phyloP scores from a whole-genome alignment of 2,888 invertebrate genomes.

The Andrena hattorfiana region DNA sequence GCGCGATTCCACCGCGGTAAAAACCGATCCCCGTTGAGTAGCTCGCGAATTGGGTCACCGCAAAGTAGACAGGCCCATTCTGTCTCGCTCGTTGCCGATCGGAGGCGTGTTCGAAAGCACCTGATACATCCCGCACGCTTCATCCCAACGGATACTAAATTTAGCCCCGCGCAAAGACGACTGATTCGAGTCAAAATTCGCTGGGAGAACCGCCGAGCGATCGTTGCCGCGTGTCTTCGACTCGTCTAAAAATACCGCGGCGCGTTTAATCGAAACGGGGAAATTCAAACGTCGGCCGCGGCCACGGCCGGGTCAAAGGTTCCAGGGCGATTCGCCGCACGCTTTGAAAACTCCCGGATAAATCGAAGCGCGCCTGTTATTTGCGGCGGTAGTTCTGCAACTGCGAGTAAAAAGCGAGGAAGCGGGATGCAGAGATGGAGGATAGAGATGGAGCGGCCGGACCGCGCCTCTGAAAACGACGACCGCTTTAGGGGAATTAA shows the following conservation, averaged over 20 bases:
- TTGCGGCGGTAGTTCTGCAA: constrained; percentile 11
- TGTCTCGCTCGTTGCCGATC: too few species aligned
- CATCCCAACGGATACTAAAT: constrained; percentile 1
- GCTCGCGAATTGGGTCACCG: too few species aligned
- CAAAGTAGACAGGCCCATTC: too few species aligned
- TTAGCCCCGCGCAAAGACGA: neutral
- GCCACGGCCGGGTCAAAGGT: constrained; percentile 45
- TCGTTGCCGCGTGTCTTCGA: constrained; percentile 31
- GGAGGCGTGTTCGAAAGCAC: neutral
- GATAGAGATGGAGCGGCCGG: neutral
- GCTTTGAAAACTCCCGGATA: constrained; percentile 18
- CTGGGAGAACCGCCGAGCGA: neutral
- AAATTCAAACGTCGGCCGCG: constrained; percentile 30
- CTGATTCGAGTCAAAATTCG: constrained; percentile 16
- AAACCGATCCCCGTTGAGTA: neutral
- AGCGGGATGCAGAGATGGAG: neutral
- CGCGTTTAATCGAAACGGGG: constrained; percentile 56
- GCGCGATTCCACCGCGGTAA: neutral
- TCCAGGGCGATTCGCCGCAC: neutral
- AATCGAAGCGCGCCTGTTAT: constrained; percentile 15
- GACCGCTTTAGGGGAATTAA: constrained; percentile 24
- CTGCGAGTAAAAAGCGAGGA: neutral
- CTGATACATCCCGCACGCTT: neutral
- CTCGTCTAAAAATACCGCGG: constrained; percentile 44
- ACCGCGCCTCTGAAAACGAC: constrained; percentile 4